Conservation (phyloP, 2,888 invertebrate genomes). For the Oegoconia quadripuncta region DNA sequence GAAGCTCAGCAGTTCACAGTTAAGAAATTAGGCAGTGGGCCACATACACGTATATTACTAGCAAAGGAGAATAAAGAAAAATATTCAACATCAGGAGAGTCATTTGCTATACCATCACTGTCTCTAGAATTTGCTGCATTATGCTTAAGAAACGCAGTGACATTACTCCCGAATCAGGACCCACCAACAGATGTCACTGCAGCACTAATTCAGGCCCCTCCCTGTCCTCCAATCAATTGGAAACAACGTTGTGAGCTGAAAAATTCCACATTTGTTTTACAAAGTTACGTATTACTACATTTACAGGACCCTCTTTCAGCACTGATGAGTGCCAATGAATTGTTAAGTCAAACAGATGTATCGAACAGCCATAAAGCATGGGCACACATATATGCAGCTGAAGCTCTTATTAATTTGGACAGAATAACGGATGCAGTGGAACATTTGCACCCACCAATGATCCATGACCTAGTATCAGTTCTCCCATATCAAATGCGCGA, state of each 20-base stretch:
- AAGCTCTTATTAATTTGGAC: conserved; percentile 90
- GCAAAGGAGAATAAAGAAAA: conserved; percentile 62
- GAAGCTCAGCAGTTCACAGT: conserved; percentile 66
- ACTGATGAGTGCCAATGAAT: conserved; percentile 85
- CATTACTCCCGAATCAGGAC: conserved; percentile 81
- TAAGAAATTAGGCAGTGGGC: conserved; percentile 65
- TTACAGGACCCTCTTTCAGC: conserved; percentile 91
- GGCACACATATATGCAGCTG: conserved; percentile 93
- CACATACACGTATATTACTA: conserved; percentile 62
- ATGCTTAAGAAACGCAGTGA: conserved; percentile 91
- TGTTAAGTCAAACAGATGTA: conserved; percentile 84
- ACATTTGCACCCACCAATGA: conserved; percentile 88
- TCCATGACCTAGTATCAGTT: conserved; percentile 73
- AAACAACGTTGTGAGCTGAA: conserved; percentile 80
- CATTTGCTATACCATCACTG: conserved; percentile 91
- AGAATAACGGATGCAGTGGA: conserved; percentile 90
- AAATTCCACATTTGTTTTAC: conserved; percentile 85
- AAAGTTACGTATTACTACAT: conserved; percentile 91
- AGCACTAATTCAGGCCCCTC: conserved; percentile 71
- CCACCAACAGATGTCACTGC: conserved; percentile 49
- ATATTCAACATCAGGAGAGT: conserved; percentile 79
- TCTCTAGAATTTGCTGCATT: conserved; percentile 94
- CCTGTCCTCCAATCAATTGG: conserved; percentile 81
- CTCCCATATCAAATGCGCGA: conserved; percentile 66
- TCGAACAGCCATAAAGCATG: conserved; percentile 82